phyloP scores from a whole-genome alignment of 2,888 invertebrate species.

The Ecliptopera silaceata region DNA sequence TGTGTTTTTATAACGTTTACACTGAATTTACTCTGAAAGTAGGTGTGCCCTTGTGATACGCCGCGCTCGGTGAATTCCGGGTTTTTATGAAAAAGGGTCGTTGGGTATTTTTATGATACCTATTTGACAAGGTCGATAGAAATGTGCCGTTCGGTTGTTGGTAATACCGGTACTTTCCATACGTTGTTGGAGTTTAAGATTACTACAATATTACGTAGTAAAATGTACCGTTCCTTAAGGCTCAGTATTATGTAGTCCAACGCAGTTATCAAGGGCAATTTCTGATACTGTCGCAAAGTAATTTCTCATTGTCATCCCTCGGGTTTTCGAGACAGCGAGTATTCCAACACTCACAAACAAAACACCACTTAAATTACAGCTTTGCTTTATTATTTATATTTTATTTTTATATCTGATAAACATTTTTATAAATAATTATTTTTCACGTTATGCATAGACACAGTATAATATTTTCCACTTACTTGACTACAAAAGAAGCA shows the following conservation, averaged over 20 bases:
- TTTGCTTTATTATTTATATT: not conserved
- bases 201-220: not conserved
- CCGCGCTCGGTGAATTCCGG: slow-evolving; percentile 18
- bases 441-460: too few species aligned
- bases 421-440: not conserved
- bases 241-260: not conserved
- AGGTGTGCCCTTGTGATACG: slow-evolving; percentile 23
- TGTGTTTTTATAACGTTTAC: slow-evolving; percentile 33
- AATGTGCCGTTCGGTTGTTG: slow-evolving; percentile 2
- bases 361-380: not conserved
- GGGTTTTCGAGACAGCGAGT: slow-evolving; percentile 5
- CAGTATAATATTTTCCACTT: too few species aligned
- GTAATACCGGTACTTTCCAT: slow-evolving; percentile 7
- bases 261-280: slow-evolving; percentile 7
- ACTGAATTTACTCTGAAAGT: slow-evolving; percentile 27
- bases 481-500: too few species aligned
- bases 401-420: not conserved
- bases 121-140: slow-evolving; percentile 23
- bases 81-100: slow-evolving; percentile 27
- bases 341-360: not conserved
- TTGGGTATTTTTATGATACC: slow-evolving; percentile 23
- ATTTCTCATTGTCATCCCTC: slow-evolving; percentile 24
- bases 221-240: not conserved
- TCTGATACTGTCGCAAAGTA: slow-evolving; percentile 17
- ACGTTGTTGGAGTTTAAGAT: not conserved